Conservation (phyloP, 2,113 vertebrate species). For the Nicator chloris region DNA sequence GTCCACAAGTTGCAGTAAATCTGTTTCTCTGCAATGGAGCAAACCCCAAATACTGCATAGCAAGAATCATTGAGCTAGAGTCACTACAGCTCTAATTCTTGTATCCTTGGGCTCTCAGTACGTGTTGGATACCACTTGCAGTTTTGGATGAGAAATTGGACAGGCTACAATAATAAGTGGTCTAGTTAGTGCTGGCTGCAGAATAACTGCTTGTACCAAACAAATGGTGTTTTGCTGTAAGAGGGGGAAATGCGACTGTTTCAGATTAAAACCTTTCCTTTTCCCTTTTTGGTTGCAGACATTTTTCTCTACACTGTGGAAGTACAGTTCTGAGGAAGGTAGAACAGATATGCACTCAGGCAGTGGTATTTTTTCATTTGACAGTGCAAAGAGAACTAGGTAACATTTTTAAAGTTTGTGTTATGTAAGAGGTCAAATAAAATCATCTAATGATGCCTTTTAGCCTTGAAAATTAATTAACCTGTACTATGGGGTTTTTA, state of each 20-base stretch:
- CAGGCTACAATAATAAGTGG: slow-evolving; percentile 10
- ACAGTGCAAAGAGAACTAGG: not conserved
- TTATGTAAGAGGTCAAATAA: not conserved
- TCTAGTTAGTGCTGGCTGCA: slow-evolving; percentile 32
- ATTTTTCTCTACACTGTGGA: not conserved
- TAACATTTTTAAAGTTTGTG: not conserved
- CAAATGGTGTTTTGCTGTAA: not conserved
- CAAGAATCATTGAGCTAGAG: not conserved
- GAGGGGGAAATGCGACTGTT: not conserved
- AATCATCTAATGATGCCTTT: not conserved
- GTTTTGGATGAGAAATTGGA: slow-evolving; percentile 22
- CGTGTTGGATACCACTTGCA: not conserved
- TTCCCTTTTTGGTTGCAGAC: not conserved
- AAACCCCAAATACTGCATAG: not conserved
- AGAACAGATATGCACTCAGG: not conserved
- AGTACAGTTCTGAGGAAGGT: not conserved
- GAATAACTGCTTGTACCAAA: not conserved
- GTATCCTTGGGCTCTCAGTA: slow-evolving; percentile 29
- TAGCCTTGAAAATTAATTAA: not conserved
- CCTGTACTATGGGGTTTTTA: not conserved
- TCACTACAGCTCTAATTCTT: slow-evolving; percentile 3
- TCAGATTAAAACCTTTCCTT: not conserved
- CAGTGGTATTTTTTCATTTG: not conserved
- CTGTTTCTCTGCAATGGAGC: not conserved
- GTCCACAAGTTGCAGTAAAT: not conserved